Evolutionary conservation across 2,888 invertebrate genomes (phyloP), one percentile per base, ranked within the genome.

Genomic region (Calliphora vomitoria): DNA sequence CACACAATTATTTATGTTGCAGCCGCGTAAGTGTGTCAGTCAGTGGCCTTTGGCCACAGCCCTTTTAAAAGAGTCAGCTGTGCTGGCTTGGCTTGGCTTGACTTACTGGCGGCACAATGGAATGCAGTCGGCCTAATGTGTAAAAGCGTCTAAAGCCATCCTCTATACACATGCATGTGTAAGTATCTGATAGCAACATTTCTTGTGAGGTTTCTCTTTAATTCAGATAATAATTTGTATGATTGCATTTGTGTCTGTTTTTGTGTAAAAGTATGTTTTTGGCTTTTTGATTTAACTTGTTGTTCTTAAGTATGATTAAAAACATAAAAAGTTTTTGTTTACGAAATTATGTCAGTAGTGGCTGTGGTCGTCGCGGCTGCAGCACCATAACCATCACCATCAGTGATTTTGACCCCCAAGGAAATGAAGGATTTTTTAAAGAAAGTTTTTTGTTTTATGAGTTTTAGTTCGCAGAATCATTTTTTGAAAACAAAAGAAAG

Each of bases 31-130:
- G 88, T 90, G 74, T 88, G 90, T 89, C 89, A 90, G 90, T 89
- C 89, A 90, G 88, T 89, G 90, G 89, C 89, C 89, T 90, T 87
- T 89, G 87, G 89, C 85, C 89, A 89, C 88, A 88, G 90, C 89
- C 90, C 89, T 89, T 89, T 82, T 84, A 13, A 69, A 81, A 55
- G 55, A 64, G 69, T 44, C 76, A 69, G 85, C 69, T 68, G 69
- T 38, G 25, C 38, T 69, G 55, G 55, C 68, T 71, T 58, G 55
- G 55, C 68, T 71, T 58, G 66, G 18, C 35, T 35, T 25, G 25
- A 25, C 78, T 62, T 62, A 55, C 66, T 69, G 85, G 55, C 64
- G 76, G 47, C 41, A 60, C 50, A 53, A 31, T 79, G 74, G 72
- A 81, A 86, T 78, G 78, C 41, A 60, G 76, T 76, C 71, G 35